Base-by-base conservation (phyloP, 2,888 invertebrate genomes). In the Empis livida region DNA sequence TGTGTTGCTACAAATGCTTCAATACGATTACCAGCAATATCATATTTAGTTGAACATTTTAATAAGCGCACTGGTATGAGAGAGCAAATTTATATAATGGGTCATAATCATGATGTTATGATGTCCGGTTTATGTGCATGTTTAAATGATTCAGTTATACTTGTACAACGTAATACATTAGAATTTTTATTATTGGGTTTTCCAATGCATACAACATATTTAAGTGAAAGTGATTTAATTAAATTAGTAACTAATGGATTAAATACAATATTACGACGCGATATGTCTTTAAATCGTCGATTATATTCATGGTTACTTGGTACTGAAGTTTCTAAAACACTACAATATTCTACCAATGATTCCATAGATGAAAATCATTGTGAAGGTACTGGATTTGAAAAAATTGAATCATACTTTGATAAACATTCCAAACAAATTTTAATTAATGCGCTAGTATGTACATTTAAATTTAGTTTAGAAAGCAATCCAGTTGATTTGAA, bases 241-340 rank as follows among this genome's bases (percentile, higher is more conserved):
- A 74, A 76, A 47, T 68, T 88, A 51, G 79, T 86, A 9, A 83
- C 82, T 20, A 80, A 86, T 48, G 81, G 83, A 23, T 69, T 91
- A 45, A 74, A 77, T 38, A 81, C 82, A 8, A 82, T 93, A 52
- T 69, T 92, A 43, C 71, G 91, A 40, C 72, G 93, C 51, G 92
- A 93, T 63, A 91, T 91, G 86, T 91, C 90, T 27, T 73, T 93
- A 13, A 93, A 93, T 65, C 76, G 84, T 54, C 76, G 91, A 31
- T 71, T 92, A 30, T 90, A 85, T 66, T 82, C 85, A 1, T 92
- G 91, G 91, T 70, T 93, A 20, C 68, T 89, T 55, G 87, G 86
- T 39, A 76, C 77, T 9, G 84, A 84, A 62, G 75, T 79, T 30
- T 55, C 61, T 32, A 79, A 78, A 55, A 73, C 73, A 27, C 61